These are phyloP conservation scores for Cyprinodon variegatus DNA, from an alignment of 2,113 vertebrate genomes.

Conservation along the genomic window DNA sequence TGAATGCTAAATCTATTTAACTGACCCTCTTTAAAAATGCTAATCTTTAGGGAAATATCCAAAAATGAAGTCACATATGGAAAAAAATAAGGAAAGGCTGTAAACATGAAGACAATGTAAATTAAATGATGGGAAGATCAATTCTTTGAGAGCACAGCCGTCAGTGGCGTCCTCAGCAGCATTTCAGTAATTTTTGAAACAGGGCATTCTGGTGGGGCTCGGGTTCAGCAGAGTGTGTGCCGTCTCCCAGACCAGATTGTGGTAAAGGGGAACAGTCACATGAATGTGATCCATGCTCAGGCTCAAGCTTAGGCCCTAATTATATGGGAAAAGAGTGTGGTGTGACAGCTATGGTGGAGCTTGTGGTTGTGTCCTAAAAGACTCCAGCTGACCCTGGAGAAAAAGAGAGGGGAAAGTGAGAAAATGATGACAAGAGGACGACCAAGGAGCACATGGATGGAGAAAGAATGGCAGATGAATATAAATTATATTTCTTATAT, in stretches of 20 bases:
- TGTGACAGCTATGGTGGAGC: slow-evolving; percentile 74
- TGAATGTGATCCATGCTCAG: slow-evolving; percentile 76
- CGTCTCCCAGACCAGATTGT: slow-evolving; percentile 72
- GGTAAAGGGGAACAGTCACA: slow-evolving; percentile 76
- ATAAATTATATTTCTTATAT: not conserved
- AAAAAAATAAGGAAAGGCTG: not conserved
- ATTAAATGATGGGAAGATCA: slow-evolving; percentile 35
- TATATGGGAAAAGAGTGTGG: slow-evolving; percentile 77
- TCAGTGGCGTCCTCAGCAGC: slow-evolving; percentile 52
- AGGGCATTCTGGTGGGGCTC: slow-evolving; percentile 66
- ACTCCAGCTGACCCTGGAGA: slow-evolving; percentile 67
- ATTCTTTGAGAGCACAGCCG: slow-evolving; percentile 31
- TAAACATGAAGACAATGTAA: not conserved
- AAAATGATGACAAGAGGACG: slow-evolving; percentile 33
- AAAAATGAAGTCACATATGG: slow-evolving; percentile 21
- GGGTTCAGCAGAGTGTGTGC: slow-evolving; percentile 70
- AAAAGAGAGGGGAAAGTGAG: slow-evolving; percentile 56
- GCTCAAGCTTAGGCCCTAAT: slow-evolving; percentile 77
- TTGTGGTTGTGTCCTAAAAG: slow-evolving; percentile 72
- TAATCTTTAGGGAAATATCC: slow-evolving; percentile 35
- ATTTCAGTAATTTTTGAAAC: slow-evolving; percentile 65
- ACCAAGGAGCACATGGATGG: slow-evolving; percentile 1
- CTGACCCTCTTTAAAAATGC: slow-evolving; percentile 33
- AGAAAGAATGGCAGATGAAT: slow-evolving; percentile 10
- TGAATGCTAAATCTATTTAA: slow-evolving; percentile 35